A percentile compares a stretch with the other conserved stretches of the same genome.
Evolutionary conservation across 1,140 invertebrate species (phyloP).

Genomic region (Nomia melanderi): DNA sequence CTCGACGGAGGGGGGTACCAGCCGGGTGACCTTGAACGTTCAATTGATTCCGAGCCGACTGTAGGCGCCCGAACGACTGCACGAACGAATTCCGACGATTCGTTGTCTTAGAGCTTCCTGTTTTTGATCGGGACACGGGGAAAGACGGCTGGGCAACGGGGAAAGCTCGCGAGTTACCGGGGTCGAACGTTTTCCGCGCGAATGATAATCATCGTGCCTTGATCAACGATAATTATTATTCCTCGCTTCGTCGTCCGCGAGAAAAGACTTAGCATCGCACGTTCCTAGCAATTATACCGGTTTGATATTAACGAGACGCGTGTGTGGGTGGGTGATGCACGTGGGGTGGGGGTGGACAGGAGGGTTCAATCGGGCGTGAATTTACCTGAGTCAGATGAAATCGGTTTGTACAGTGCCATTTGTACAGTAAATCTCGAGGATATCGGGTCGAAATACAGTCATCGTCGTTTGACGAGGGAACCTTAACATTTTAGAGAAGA

Average conservation of each 20-base stretch:
- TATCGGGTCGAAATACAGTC: constrained; percentile 26
- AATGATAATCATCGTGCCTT: constrained; percentile 12
- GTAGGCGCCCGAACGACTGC: constrained; percentile 13
- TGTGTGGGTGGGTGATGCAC: too few relatives aligned
- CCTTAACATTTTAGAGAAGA: constrained; percentile 10
- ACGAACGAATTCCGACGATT: constrained; percentile 26
- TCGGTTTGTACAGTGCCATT: constrained; percentile 59
- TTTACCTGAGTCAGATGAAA: neutral
- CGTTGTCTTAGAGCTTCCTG: constrained; percentile 58
- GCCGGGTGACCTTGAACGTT: neutral
- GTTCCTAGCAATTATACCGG: constrained; percentile 18
- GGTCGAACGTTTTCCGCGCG: constrained; percentile 11
- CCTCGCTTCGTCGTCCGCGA: constrained; percentile 1
- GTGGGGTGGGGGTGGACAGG: neutral
- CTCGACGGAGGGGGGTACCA: too few relatives aligned
- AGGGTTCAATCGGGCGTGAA: neutral
- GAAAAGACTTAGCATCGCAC: constrained; percentile 21
- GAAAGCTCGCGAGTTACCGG: constrained; percentile 10
- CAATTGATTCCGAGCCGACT: constrained; percentile 12
- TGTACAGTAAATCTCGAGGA: constrained; percentile 52
- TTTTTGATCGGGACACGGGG: constrained; percentile 3
- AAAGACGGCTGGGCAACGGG: neutral
- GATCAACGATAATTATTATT: constrained; percentile 5
- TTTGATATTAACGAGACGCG: constrained; percentile 1
- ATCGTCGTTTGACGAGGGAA: constrained; percentile 20